Evolutionary conservation across 2,888 invertebrate species (phyloP).

Genomic region (Temnothorax ravouxi): DNA sequence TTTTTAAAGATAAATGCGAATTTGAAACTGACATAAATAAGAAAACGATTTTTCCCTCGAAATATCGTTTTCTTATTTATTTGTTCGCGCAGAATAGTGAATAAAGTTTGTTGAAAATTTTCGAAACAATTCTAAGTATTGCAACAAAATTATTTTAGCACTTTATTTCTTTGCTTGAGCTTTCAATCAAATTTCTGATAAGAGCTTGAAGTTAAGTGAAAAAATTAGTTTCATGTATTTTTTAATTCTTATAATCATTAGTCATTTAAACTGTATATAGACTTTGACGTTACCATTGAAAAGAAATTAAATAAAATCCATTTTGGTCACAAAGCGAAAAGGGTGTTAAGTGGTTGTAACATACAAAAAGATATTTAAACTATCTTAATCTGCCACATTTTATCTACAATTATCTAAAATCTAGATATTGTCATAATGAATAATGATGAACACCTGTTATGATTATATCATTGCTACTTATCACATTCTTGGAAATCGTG

Average conservation of each 20-base stretch:
- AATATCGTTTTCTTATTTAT: not conserved
- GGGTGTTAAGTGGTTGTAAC: not conserved
- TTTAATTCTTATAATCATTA: not conserved
- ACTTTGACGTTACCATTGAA: not conserved
- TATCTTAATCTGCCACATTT: not conserved
- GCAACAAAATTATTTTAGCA: not conserved
- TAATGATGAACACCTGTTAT: not conserved
- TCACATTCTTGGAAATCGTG: not conserved
- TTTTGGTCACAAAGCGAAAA: not conserved
- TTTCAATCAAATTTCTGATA: not conserved
- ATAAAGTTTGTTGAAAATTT: not conserved
- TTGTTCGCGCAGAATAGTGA: not conserved
- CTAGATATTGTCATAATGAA: not conserved
- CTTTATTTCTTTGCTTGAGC: not conserved
- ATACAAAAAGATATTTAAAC: not conserved
- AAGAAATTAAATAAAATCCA: constrained; percentile 14
- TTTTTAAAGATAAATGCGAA: not conserved
- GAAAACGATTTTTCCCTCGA: not conserved
- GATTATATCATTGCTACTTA: not conserved
- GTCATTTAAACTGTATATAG: not conserved
- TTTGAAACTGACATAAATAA: not conserved
- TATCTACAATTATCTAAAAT: not conserved
- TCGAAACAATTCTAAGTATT: not conserved
- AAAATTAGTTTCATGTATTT: not conserved
- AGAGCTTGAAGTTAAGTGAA: not conserved